These are phyloP conservation scores for Moxostoma hubbsi DNA, from an alignment of 2,797 vertebrate genomes.

Conservation along the genomic window DNA sequence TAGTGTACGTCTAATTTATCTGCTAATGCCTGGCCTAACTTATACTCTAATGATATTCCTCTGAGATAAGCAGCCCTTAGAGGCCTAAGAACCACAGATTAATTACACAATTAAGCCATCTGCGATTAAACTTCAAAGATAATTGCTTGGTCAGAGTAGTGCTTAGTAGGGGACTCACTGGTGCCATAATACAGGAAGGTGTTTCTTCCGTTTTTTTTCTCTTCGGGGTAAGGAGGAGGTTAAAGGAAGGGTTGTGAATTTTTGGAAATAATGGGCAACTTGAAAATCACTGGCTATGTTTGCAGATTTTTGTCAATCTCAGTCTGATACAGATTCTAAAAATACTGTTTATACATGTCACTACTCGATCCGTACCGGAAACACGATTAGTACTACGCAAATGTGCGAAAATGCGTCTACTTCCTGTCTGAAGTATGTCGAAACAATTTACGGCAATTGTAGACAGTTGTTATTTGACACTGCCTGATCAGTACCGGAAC, in stretches of 20 bases:
- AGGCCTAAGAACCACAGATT: constrained; percentile 31
- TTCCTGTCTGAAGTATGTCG: no score
- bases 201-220: constrained; percentile 1
- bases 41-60: constrained; percentile 32
- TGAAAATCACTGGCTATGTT: no score
- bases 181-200: background rate
- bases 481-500: no score
- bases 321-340: no score
- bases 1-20: constrained; percentile 36
- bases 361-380: no score
- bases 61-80: constrained; percentile 30
- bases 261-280: background rate
- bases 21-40: constrained; percentile 34
- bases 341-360: no score
- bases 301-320: no score
- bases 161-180: constrained; percentile 25
- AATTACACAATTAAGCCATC: constrained; percentile 50
- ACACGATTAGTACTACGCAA: no score
- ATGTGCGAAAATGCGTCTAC: no score
- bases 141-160: constrained; percentile 40
- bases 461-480: no score
- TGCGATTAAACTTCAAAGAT: constrained; percentile 41
- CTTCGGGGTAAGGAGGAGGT: constrained; percentile 4
- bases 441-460: no score
- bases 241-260: constrained; percentile 9